Conservation (phyloP, 2,888 invertebrate genomes). For the Pristionchus maxplancki region DNA sequence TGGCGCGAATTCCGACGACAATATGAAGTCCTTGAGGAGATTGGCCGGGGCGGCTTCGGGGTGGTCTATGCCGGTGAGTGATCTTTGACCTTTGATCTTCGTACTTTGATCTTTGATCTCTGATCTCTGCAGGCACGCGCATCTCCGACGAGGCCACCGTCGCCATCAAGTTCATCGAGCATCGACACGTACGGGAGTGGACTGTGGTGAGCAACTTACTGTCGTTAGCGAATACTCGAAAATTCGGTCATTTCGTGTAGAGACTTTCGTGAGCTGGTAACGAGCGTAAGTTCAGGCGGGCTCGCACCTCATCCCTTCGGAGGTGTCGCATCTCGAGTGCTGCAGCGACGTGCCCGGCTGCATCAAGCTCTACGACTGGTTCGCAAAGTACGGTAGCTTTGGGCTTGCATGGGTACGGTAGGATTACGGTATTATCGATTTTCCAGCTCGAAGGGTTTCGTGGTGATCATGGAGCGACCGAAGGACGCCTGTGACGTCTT, state of each 20-base stretch:
- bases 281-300: conserved; percentile 59
- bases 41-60: conserved; percentile 74
- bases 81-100: conserved; percentile 19
- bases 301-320: conserved; percentile 73
- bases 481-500: conserved; percentile 73
- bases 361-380: conserved; percentile 73
- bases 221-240: not conserved
- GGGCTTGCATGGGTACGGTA: not conserved
- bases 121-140: conserved; percentile 52
- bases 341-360: conserved; percentile 71
- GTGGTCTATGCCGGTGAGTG: conserved; percentile 65
- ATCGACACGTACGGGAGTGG: conserved; percentile 65
- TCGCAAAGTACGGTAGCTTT: conserved; percentile 65
- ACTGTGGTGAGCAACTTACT: conserved; percentile 55
- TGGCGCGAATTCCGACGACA: conserved; percentile 69
- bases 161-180: conserved; percentile 65
- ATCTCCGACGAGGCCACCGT: conserved; percentile 63
- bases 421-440: not conserved
- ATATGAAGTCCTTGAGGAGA: conserved; percentile 71
- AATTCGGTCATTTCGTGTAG: not conserved
- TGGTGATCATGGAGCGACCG: conserved; percentile 74
- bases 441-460: conserved; percentile 73
- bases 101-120: conserved; percentile 21
- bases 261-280: conserved; percentile 2
- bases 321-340: conserved; percentile 72